Evolutionary conservation across 1,140 invertebrate species (phyloP).

Genomic region (Megalopta genalis): DNA sequence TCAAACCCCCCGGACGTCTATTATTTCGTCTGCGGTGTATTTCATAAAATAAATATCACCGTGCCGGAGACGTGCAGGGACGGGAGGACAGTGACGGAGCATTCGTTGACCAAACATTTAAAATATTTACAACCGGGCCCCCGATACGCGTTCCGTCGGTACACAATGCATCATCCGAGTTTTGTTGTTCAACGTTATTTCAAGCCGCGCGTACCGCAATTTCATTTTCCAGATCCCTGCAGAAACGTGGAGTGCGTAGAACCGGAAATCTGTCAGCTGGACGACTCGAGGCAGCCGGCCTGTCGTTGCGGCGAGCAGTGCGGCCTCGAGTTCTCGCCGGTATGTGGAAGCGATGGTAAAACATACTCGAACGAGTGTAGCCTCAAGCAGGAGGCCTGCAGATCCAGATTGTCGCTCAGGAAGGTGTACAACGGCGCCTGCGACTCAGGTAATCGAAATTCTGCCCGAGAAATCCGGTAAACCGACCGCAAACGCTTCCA

Average conservation of each 20-base stretch:
- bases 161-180: background rate
- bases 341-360: conserved; percentile 92
- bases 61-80: background rate
- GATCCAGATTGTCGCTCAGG: conserved; percentile 85
- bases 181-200: background rate
- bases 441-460: conserved; percentile 83
- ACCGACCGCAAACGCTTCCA: background rate
- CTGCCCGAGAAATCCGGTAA: background rate
- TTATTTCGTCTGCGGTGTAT: too few species aligned
- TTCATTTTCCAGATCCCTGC: conserved; percentile 88
- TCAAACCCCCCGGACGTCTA: too few species aligned
- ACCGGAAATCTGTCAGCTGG: conserved; percentile 91
- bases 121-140: background rate
- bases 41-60: background rate
- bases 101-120: background rate
- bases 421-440: conserved; percentile 91
- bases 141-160: background rate
- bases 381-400: conserved; percentile 88
- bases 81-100: background rate
- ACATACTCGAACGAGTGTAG: conserved; percentile 93
- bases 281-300: conserved; percentile 87
- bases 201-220: conserved; percentile 26
- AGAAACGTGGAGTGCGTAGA: conserved; percentile 87
- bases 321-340: conserved; percentile 88
- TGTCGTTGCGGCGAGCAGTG: conserved; percentile 91